Percentiles rank a stretch among this genome's conserved stretches.
Evolutionary conservation across 2,888 invertebrate genomes (phyloP).

Genomic region (Drosophila diplacantha): DNA sequence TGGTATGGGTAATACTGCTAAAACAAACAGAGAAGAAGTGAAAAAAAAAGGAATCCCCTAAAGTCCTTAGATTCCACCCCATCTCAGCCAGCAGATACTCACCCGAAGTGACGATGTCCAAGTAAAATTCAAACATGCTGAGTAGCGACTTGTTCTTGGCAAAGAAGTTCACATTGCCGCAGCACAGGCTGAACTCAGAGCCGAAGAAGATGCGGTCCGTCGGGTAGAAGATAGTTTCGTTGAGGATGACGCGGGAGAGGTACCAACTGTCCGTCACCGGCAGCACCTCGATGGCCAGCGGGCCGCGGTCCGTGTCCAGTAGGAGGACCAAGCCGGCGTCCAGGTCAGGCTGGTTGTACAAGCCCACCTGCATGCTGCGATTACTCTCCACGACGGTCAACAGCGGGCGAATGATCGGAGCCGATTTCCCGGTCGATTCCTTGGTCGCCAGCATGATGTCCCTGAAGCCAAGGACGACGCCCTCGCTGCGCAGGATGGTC

Average conservation of each 20-base stretch:
- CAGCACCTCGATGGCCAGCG: constrained; percentile 17
- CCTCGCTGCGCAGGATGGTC: constrained; percentile 26
- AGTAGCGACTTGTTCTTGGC: constrained; percentile 8
- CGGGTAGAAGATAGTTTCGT: not conserved
- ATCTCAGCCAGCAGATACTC: not conserved
- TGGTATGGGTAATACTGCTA: too few species aligned
- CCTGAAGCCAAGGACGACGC: constrained; percentile 24
- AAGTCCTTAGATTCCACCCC: too few species aligned
- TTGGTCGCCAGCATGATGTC: constrained; percentile 33
- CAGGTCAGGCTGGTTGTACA: not conserved
- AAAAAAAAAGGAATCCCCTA: too few species aligned
- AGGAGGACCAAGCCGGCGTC: constrained; percentile 11
- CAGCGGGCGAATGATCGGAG: constrained; percentile 18
- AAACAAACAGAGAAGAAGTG: too few species aligned
- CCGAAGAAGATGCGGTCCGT: constrained; percentile 37
- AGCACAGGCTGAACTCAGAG: constrained; percentile 46
- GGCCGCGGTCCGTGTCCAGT: not conserved
- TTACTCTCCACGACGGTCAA: fast-evolving
- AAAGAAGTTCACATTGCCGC: constrained; percentile 23
- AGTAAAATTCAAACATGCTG: constrained; percentile 24
- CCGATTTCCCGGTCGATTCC: fast-evolving
- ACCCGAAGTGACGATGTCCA: constrained; percentile 41
- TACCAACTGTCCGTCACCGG: constrained; percentile 42
- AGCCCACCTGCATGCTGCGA: not conserved
- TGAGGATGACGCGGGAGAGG: not conserved